These are phyloP conservation scores for Urocyon cinereoargenteus DNA, from an alignment of 2,797 vertebrate species.

Conservation along the genomic window DNA sequence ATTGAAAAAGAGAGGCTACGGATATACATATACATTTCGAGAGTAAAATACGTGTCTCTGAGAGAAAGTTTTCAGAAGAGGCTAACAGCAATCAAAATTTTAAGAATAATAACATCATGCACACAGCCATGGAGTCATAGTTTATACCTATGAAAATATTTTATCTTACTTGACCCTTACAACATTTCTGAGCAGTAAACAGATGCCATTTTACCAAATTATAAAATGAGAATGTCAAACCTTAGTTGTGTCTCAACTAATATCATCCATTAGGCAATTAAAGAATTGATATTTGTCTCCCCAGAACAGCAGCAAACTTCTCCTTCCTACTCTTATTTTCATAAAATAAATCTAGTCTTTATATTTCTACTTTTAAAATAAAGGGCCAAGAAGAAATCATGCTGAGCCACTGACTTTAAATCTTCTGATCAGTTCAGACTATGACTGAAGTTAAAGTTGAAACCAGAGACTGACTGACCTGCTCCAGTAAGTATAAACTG, in stretches of 20 bases:
- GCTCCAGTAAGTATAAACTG: not conserved
- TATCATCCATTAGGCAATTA: not conserved
- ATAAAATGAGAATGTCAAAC: not conserved
- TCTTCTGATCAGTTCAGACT: conserved; percentile 24
- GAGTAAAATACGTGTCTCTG: not conserved
- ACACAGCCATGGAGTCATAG: not conserved
- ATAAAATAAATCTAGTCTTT: conserved; percentile 7
- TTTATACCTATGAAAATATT: conserved; percentile 2
- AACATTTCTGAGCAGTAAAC: not conserved
- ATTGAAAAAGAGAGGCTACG: not conserved
- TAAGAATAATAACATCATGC: not conserved
- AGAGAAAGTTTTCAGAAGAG: not conserved
- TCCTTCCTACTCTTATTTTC: not conserved
- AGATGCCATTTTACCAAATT: not conserved
- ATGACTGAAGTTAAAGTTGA: conserved; percentile 40
- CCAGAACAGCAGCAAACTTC: too few species aligned
- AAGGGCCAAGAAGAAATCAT: conserved; percentile 65
- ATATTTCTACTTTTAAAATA: conserved; percentile 26
- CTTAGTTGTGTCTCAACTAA: not conserved
- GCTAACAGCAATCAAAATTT: conserved; percentile 6
- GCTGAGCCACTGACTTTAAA: conserved; percentile 37
- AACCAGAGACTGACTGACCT: conserved; percentile 17
- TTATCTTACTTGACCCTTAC: not conserved
- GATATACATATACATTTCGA: not conserved
- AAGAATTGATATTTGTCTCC: not conserved